Base-by-base conservation (phyloP, 2,797 vertebrate species). In the Meriones psammophilus region DNA sequence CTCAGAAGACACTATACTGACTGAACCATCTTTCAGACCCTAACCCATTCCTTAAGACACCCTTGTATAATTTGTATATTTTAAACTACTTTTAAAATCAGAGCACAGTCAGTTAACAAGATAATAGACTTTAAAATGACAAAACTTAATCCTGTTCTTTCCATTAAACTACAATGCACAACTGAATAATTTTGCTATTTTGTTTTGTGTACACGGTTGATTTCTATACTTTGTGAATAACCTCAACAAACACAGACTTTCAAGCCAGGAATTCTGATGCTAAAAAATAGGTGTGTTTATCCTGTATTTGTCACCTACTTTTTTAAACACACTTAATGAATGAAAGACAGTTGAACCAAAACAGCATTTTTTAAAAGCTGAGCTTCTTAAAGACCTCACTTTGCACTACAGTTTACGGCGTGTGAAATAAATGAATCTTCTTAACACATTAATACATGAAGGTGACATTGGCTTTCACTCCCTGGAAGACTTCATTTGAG, bases 331-430 rank as follows among this genome's bases (percentile, higher is more conserved):
- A 71, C 50, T 96, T 92, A 93, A 78, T 69, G 36, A 15, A 83
- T 50, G 87, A 60, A 73, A 64, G 74, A 56, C 62, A 81, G 26
- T 90, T 91, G 64, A 92, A 80, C 76, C 26, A 69, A 94, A 97
- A 77, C 95, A 60, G 6, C 39, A 69, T 85, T 97, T 95, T 60
- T 90, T 90, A 60, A 95, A 92, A 91, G 42, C n/a, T 39, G 56
- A 95, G 12, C 81, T 97, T 96, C 33, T 94, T 91, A 88, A 96
- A 94, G 80, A 71, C 56, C 76, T 96, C 71, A 95, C 18, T 92
- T 95, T 80, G 36, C 30, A 94, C 74, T 74, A 94, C 91, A 96
- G 88, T 91, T 97, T 96, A 94, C 28, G 78, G 93, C 88, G 92
- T 73, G 93, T 97, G 93, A 97, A 95, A 77, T 50, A 89, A 96